A percentile compares a stretch with the other conserved stretches of the same genome.
Evolutionary conservation across 2,113 vertebrate genomes (phyloP).

Genomic region (Lampris incognitus): DNA sequence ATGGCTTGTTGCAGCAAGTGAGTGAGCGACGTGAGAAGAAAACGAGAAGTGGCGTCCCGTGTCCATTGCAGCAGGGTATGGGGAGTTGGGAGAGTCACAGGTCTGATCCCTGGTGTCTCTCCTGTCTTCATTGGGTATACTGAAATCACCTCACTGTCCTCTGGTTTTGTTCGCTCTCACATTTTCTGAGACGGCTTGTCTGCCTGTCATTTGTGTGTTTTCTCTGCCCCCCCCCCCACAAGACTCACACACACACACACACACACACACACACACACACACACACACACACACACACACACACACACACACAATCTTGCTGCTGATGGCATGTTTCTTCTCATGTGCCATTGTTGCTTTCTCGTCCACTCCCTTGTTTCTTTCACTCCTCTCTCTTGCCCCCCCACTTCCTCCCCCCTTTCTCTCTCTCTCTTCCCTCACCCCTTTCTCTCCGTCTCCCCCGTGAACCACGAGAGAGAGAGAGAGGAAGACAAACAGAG

Average conservation of each 20-base stretch:
- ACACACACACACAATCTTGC: neutral
- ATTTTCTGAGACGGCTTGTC: conserved; percentile 50
- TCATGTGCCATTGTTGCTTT: conserved; percentile 4
- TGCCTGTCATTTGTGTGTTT: conserved; percentile 25
- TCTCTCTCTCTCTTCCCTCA: conserved; percentile 18
- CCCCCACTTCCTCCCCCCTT: conserved; percentile 6
- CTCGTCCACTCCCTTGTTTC: neutral
- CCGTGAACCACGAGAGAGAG: conserved; percentile 53
- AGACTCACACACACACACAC: neutral
- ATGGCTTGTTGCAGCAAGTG: neutral
- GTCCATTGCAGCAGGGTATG: too few relatives aligned
- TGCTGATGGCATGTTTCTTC: conserved; percentile 26
- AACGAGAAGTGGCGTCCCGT: neutral
- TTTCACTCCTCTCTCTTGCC: neutral
- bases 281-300: neutral
- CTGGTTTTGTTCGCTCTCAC: conserved; percentile 34
- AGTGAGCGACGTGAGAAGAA: neutral
- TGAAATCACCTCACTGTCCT: conserved; percentile 24
- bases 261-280: neutral
- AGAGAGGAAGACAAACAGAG: conserved; percentile 54
- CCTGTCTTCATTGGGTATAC: conserved; percentile 53
- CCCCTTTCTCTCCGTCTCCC: conserved; percentile 3
- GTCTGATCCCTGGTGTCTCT: conserved; percentile 5
- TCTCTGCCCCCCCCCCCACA: neutral
- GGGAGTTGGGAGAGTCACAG: neutral